Base-by-base conservation (phyloP, 2,113 vertebrate species). In the Micromys minutus region DNA sequence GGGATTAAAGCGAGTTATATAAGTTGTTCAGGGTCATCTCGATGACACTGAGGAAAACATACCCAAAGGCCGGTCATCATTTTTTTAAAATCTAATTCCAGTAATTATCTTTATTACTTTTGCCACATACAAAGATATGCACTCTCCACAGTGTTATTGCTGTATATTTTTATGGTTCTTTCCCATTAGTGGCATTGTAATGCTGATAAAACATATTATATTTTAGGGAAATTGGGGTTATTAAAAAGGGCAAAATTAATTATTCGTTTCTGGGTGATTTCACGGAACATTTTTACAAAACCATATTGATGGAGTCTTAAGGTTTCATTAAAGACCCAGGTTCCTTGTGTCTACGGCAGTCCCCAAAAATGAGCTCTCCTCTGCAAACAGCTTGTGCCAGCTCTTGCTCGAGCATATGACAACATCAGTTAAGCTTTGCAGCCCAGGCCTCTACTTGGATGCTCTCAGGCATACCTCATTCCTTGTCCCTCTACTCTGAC, bases 1-100 rank as follows among this genome's bases (percentile, higher is more conserved):
- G 96, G 65, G 95, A 86, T 90, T 93, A 96, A 36, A 63, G 55
- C 87, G 72, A 36, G 75, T 95, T 96, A 91, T 87, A 9, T 77
- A 95, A 94, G 21, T 79, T 36, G 36, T 42, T 93, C 75, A 95
- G 91, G 92, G 93, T 96, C 87, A 91, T 88, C 84, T 87, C 52
- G 39, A 91, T 59, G 59, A 74, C 71, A 65, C 5, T 34, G 17
- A 76, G 77, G 47, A 92, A 93, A 21, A 85, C 50, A 71, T n/a
- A 2, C 3, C 31, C 61, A 95, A 90, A 93, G 45, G 5, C 1
- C 57, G 0, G 21, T 65, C n/a, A 19, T 61, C 72, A 65, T 17
- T 71, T 17, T 93, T 79, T 80, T 17, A 21, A 22, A 29, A 12
- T 90, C 45, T 21, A 95, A 79, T 89, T 91, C 76, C 34, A 90